phyloP scores from a whole-genome alignment of 1,140 invertebrate species.

The Formica exsecta region DNA sequence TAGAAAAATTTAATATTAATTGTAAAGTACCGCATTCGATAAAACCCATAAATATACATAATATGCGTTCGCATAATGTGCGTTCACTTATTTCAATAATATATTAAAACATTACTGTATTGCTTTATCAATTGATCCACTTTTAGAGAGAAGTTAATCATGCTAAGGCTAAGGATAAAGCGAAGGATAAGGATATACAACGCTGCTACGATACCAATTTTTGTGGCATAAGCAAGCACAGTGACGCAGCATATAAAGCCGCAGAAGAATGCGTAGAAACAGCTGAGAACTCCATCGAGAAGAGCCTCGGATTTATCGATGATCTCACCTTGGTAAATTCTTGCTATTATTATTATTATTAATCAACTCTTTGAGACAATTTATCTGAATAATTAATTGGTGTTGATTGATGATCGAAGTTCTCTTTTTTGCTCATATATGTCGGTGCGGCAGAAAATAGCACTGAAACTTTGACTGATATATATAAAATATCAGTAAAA shows the following conservation, averaged over 20 bases:
- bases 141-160: slow-evolving; percentile 29
- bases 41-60: background rate
- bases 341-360: background rate
- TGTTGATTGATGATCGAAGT: no score
- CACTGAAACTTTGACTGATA: no score
- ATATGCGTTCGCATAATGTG: background rate
- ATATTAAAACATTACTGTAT: background rate
- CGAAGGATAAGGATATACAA: slow-evolving; percentile 33
- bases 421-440: no score
- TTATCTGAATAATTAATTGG: background rate
- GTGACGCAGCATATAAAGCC: background rate
- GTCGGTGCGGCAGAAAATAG: no score
- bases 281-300: background rate
- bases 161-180: slow-evolving; percentile 34
- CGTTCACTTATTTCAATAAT: background rate
- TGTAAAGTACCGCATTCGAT: no score
- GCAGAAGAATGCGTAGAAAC: background rate
- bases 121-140: background rate
- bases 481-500: no score
- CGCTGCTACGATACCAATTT: slow-evolving; percentile 25
- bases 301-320: background rate
- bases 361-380: background rate
- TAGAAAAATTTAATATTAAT: no score
- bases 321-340: background rate
- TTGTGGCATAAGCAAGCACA: background rate